Conservation (phyloP, 1,140 invertebrate genomes). For the Daktulosphaira vitifoliae region DNA sequence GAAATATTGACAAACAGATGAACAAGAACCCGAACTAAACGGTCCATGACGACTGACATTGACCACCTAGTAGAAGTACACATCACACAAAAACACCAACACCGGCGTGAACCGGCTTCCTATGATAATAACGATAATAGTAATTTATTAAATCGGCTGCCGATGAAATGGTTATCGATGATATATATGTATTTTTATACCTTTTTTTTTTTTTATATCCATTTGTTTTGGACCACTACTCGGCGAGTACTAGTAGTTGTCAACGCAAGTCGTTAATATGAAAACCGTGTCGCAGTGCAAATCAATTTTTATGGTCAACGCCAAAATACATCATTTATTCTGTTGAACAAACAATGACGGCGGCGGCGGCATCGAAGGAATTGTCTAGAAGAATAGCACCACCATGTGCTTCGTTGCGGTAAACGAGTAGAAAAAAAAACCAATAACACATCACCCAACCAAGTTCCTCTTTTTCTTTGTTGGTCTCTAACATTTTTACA, state of each 20-base stretch:
- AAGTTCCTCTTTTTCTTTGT: too few relatives aligned
- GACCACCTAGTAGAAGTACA: not conserved
- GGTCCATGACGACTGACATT: too few relatives aligned
- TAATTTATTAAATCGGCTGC: not conserved
- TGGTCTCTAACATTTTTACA: too few relatives aligned
- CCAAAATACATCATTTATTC: conserved; percentile 30
- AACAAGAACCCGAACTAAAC: too few relatives aligned
- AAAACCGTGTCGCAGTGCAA: conserved; percentile 21
- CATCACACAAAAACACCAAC: not conserved
- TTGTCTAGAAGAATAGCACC: too few relatives aligned
- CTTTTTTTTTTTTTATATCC: too few relatives aligned
- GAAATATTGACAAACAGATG: too few relatives aligned
- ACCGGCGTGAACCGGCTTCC: not conserved
- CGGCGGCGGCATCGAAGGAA: not conserved
- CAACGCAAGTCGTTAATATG: conserved; percentile 23
- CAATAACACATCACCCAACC: too few relatives aligned
- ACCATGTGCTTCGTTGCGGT: too few relatives aligned
- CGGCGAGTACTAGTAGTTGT: too few relatives aligned
- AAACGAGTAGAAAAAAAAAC: too few relatives aligned
- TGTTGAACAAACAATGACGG: conserved; percentile 15
- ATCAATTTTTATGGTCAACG: conserved; percentile 28
- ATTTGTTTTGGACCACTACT: too few relatives aligned
- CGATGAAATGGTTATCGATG: conserved; percentile 6
- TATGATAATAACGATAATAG: not conserved
- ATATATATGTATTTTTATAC: not conserved